These are phyloP conservation scores for Rhagonycha lutea DNA, from an alignment of 2,888 invertebrate genomes.

Conservation along the genomic window DNA sequence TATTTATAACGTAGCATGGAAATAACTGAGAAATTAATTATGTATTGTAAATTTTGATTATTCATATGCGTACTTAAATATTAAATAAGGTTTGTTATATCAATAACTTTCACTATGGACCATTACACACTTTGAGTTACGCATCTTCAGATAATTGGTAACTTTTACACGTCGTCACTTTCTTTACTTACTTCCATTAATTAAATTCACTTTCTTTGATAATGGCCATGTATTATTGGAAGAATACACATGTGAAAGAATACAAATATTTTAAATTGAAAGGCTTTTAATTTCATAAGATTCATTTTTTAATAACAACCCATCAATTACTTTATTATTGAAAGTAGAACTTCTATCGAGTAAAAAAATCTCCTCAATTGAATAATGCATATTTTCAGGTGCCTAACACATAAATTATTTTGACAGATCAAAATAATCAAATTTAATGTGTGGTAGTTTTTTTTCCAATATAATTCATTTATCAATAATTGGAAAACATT, in stretches of 20 bases:
- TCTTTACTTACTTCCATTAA: conserved; percentile 3
- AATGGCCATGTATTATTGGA: background rate
- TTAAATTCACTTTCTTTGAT: conserved; percentile 6
- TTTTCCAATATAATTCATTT: too few relatives aligned
- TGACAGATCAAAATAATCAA: too few relatives aligned
- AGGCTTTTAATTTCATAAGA: background rate
- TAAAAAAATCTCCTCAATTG: background rate
- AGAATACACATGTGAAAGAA: background rate
- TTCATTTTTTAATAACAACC: background rate
- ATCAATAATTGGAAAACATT: too few relatives aligned
- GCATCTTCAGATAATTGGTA: conserved; percentile 2
- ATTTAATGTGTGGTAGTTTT: too few relatives aligned
- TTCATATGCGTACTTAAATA: background rate
- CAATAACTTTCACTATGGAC: background rate
- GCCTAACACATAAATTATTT: too few relatives aligned
- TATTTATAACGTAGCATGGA: background rate
- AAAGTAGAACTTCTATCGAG: background rate
- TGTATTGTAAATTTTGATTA: background rate
- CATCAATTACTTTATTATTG: background rate
- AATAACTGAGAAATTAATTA: background rate
- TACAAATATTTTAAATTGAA: background rate
- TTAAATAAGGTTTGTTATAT: background rate
- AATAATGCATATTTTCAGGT: background rate
- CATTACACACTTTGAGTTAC: background rate
- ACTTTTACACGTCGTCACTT: conserved; percentile 4